Percentiles rank a stretch among this genome's conserved stretches.
phyloP scores from a whole-genome alignment of 2,113 vertebrate genomes.

The Atractosteus spatula region DNA sequence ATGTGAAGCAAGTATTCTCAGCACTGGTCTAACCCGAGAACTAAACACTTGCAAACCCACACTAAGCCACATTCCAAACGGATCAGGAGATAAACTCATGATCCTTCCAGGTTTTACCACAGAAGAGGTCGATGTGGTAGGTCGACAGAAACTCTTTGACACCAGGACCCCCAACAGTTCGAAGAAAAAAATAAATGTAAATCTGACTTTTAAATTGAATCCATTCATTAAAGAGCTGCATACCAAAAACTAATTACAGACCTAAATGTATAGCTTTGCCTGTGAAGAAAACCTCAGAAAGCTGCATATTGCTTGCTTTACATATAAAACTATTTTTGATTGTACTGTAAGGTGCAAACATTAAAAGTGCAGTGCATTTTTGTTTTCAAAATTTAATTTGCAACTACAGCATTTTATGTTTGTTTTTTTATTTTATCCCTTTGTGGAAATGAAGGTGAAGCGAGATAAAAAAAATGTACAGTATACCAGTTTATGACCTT shows the following conservation, averaged over 20 bases:
- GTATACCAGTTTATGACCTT: too few relatives aligned
- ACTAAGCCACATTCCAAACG: not conserved
- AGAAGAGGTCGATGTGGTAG: conserved; percentile 1
- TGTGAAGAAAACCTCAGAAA: not conserved
- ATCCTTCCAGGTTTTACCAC: not conserved
- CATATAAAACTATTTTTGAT: too few relatives aligned
- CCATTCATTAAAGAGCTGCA: not conserved
- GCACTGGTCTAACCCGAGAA: not conserved
- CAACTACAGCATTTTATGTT: too few relatives aligned
- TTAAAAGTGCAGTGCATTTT: too few relatives aligned
- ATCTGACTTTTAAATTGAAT: not conserved
- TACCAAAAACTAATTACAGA: not conserved
- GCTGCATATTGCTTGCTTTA: too few relatives aligned
- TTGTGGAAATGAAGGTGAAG: too few relatives aligned
- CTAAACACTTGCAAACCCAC: not conserved
- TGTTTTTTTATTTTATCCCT: too few relatives aligned
- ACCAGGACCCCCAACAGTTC: conserved; percentile 6
- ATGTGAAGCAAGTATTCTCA: not conserved
- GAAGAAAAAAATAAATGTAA: not conserved
- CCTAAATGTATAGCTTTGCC: not conserved
- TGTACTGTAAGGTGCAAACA: too few relatives aligned
- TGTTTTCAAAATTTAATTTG: too few relatives aligned
- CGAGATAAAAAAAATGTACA: too few relatives aligned
- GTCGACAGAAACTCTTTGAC: not conserved
- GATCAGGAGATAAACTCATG: conserved; percentile 5